Conservation (phyloP, 2,113 vertebrate species). For the Arvicanthis niloticus region DNA sequence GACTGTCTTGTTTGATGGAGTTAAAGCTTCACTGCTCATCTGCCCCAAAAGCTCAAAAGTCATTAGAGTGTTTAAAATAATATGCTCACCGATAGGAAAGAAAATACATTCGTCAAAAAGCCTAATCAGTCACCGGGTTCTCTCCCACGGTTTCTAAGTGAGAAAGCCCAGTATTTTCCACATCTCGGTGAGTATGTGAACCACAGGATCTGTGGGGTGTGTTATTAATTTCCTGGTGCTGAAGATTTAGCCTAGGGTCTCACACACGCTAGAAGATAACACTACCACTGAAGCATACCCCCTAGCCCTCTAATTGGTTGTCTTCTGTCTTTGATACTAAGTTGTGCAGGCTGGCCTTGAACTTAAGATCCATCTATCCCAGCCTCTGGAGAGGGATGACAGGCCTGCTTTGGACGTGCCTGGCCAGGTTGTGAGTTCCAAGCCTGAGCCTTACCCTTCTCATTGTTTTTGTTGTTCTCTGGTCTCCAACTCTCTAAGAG, state of each 20-base stretch:
- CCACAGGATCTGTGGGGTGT: too few species aligned
- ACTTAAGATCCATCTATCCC: not conserved
- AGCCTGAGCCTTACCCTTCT: not conserved
- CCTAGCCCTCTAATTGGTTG: not conserved
- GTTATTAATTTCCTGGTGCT: too few species aligned
- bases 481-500: not conserved
- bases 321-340: not conserved
- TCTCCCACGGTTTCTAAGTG: not conserved
- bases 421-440: not conserved
- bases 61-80: conserved; percentile 28
- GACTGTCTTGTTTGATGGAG: not conserved
- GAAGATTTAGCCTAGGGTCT: too few species aligned
- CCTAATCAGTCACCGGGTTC: not conserved
- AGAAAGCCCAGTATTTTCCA: not conserved
- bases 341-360: not conserved
- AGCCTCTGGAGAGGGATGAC: not conserved
- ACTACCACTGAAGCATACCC: not conserved
- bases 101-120: not conserved
- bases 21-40: not conserved
- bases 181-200: not conserved
- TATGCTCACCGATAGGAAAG: not conserved
- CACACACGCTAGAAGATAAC: not conserved
- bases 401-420: not conserved
- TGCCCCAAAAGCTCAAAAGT: not conserved
- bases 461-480: not conserved